Evolutionary conservation across 2,888 invertebrate genomes (phyloP), one percentile per base, ranked within the genome.

Genomic region (Elaeidobius kamerunicus): DNA sequence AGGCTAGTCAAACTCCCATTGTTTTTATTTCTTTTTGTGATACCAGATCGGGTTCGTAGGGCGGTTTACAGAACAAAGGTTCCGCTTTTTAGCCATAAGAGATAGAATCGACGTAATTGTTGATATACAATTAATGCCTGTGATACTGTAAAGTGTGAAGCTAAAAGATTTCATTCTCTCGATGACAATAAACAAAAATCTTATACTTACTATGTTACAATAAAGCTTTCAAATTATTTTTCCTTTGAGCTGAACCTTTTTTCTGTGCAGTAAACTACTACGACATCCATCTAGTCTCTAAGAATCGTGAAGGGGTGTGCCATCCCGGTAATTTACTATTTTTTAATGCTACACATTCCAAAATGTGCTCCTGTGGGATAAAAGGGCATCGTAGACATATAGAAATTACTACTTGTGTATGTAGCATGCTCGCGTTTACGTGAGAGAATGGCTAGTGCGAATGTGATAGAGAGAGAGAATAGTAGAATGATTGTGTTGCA

Each of bases 311-410:
- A 55, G 43, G 51, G 47, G 47, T 45, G 51, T 51, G 49, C 50
- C 46, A 55, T 60, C 59, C 58, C 66, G 67, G 63, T 63, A 53
- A 56, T 63, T 63, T 60, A 62, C 62, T 57, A 60, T 17, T 41
- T 35, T 42, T 40, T 60, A 63, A 58, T 60, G 53, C 61, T 62
- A 70, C 69, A 74, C 74, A 75, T 75, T 75, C 75, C 75, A 74
- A 71, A 69, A 67, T 61, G 66, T 71, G 72, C 71, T 73, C 73
- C 73, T 70, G 70, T 70, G 74, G 74, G 74, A 74, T 75, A 71
- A 67, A 73, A 72, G 74, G 74, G 75, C 75, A 75, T 75, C 73
- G 66, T 70, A 70, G 65, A 63, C 60, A 35, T 46, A 16, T 45
- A 49, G 41, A 54, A 15, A 27, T 34, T 41, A 28, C 32, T 12